phyloP scores from a whole-genome alignment of 2,113 vertebrate species.

The Pollachius pollachius region DNA sequence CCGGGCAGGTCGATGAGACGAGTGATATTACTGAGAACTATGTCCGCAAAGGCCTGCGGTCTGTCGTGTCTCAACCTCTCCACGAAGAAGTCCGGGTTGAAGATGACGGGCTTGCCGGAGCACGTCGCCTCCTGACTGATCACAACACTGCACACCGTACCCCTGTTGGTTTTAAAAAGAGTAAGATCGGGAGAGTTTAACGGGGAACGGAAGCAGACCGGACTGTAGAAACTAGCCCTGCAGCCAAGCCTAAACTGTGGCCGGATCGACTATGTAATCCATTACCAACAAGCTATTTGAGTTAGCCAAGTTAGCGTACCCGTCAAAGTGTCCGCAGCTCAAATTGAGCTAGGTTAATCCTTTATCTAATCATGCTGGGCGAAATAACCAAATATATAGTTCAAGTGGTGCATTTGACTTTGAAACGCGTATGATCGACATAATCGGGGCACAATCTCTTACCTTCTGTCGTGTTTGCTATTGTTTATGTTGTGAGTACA shows the following conservation, averaged over 20 bases:
- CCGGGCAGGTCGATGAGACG: constrained; percentile 93
- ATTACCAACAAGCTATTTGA: background rate
- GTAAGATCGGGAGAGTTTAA: background rate
- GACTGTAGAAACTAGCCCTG: background rate
- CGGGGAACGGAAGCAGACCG: background rate
- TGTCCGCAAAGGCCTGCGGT: constrained; percentile 84
- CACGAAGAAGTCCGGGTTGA: constrained; percentile 97
- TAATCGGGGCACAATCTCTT: background rate
- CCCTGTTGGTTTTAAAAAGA: constrained; percentile 48
- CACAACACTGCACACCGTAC: constrained; percentile 85
- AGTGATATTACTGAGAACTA: constrained; percentile 92
- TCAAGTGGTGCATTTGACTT: too few relatives aligned
- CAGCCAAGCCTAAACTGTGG: background rate
- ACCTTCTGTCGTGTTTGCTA: constrained; percentile 65
- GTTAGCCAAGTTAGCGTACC: background rate
- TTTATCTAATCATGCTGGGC: too few relatives aligned
- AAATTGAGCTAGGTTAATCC: too few relatives aligned
- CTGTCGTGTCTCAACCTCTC: constrained; percentile 91
- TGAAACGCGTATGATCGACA: too few relatives aligned
- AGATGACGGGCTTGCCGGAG: constrained; percentile 80
- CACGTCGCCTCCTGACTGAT: constrained; percentile 82
- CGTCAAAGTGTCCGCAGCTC: background rate
- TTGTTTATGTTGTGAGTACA: constrained; percentile 41
- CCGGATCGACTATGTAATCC: background rate
- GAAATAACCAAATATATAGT: too few relatives aligned